Evolutionary conservation across 2,113 vertebrate genomes (phyloP).

Genomic region (Odontophorus gujanensis): DNA sequence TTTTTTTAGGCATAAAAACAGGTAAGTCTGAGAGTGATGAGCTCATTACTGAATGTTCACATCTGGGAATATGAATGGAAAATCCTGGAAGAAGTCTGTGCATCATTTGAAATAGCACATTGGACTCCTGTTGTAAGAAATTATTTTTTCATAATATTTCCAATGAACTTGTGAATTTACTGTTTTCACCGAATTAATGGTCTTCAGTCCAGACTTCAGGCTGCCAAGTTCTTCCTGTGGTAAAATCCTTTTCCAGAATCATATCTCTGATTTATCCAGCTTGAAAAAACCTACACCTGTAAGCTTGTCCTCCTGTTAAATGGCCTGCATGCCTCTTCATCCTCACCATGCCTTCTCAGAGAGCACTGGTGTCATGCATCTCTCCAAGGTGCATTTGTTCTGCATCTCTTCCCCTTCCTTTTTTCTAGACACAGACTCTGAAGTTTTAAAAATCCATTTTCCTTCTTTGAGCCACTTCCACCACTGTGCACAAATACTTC

Average conservation of each 20-base stretch:
- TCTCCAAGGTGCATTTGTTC: background rate
- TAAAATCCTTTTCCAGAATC: background rate
- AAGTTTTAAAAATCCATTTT: background rate
- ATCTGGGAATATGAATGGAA: background rate
- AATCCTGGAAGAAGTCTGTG: background rate
- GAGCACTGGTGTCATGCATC: background rate
- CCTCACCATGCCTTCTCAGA: background rate
- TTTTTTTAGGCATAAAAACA: background rate
- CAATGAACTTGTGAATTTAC: background rate
- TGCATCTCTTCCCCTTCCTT: background rate
- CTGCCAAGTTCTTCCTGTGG: background rate
- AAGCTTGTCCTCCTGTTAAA: background rate
- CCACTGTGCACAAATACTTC: background rate
- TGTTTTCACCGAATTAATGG: background rate
- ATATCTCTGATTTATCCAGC: background rate
- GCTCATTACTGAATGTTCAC: background rate
- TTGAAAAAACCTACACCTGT: background rate
- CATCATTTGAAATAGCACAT: background rate
- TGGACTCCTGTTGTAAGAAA: background rate
- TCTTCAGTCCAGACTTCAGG: background rate
- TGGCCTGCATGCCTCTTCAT: background rate
- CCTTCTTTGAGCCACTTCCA: background rate
- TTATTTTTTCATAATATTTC: background rate
- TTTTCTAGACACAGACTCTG: background rate
- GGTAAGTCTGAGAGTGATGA: background rate